Percentiles rank a stretch among this genome's conserved stretches.
Evolutionary conservation across 2,888 invertebrate species (phyloP).

Genomic region (Charanyca ferruginea): DNA sequence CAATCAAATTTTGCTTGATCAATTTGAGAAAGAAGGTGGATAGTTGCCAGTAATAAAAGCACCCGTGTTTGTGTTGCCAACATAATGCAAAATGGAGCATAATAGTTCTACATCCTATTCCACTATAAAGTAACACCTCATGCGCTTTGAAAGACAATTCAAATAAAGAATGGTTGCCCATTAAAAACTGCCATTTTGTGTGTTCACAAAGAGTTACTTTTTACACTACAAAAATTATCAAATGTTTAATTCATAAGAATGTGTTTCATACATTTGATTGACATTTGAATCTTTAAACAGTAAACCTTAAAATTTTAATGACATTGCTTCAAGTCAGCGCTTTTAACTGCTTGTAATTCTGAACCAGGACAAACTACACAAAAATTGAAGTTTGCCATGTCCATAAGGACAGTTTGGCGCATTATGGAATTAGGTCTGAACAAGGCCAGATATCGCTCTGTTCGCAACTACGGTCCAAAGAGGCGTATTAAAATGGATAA

Average conservation of each 20-base stretch:
- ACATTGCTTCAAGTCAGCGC: neutral
- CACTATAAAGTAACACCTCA: slow-evolving; percentile 42
- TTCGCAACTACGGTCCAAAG: neutral
- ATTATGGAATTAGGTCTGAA: slow-evolving; percentile 4
- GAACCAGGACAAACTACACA: neutral
- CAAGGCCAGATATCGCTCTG: neutral
- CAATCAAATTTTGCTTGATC: neutral
- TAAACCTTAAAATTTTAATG: neutral
- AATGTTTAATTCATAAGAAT: slow-evolving; percentile 27
- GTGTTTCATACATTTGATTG: slow-evolving; percentile 15
- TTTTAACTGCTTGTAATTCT: neutral
- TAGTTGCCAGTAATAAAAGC: slow-evolving; percentile 33
- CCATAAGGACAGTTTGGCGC: too few relatives aligned
- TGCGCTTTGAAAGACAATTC: slow-evolving; percentile 33
- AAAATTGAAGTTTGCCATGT: neutral
- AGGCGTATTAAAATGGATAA: neutral
- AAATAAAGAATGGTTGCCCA: neutral
- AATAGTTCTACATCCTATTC: slow-evolving; percentile 44
- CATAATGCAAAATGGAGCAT: slow-evolving; percentile 40
- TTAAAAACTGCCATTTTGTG: slow-evolving; percentile 21
- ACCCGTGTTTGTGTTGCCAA: slow-evolving; percentile 48
- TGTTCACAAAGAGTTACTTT: neutral
- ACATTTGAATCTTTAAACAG: slow-evolving; percentile 7
- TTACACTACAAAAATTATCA: slow-evolving; percentile 11
- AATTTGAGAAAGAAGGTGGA: slow-evolving; percentile 1